Percentiles rank a stretch among this genome's conserved stretches.
phyloP scores from a whole-genome alignment of 2,113 vertebrate species.

The Paramisgurnus dabryanus region DNA sequence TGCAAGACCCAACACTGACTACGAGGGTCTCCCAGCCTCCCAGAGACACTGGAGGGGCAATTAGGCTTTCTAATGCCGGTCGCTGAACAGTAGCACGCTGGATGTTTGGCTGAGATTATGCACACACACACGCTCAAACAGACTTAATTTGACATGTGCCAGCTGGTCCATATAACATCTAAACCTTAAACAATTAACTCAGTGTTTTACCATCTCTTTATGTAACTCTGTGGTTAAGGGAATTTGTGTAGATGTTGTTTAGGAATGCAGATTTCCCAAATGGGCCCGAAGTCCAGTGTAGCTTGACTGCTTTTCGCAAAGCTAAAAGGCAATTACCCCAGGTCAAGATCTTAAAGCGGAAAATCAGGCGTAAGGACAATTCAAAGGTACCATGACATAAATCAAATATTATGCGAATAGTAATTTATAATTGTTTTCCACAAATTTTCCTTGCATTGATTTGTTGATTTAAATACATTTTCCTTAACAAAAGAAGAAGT shows the following conservation, averaged over 20 bases:
- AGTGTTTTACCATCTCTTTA: constrained; percentile 10
- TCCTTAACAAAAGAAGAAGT: no score
- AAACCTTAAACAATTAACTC: constrained; percentile 32
- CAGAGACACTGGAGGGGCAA: constrained; percentile 70
- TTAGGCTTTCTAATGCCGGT: constrained; percentile 54
- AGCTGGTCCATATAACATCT: constrained; percentile 58
- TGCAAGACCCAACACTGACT: constrained; percentile 79
- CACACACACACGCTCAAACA: constrained; percentile 24
- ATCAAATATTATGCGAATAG: background rate
- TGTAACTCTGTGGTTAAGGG: constrained; percentile 6
- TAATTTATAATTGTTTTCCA: background rate
- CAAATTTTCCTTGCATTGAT: no score
- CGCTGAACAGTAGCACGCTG: constrained; percentile 45
- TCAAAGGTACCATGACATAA: background rate
- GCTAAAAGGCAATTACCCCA: constrained; percentile 27
- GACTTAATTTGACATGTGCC: constrained; percentile 77
- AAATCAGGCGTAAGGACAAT: background rate
- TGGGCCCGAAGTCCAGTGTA: constrained; percentile 5
- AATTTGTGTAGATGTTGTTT: constrained; percentile 28
- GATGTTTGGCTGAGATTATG: constrained; percentile 29
- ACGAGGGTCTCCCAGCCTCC: constrained; percentile 51
- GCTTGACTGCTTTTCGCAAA: constrained; percentile 29
- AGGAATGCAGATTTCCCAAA: constrained; percentile 13
- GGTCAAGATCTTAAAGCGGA: constrained; percentile 19
- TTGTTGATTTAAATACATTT: no score